Evolutionary conservation across 2,888 invertebrate genomes (phyloP), one percentile per base, ranked within the genome.

Genomic region (Scaptomyza parva): DNA sequence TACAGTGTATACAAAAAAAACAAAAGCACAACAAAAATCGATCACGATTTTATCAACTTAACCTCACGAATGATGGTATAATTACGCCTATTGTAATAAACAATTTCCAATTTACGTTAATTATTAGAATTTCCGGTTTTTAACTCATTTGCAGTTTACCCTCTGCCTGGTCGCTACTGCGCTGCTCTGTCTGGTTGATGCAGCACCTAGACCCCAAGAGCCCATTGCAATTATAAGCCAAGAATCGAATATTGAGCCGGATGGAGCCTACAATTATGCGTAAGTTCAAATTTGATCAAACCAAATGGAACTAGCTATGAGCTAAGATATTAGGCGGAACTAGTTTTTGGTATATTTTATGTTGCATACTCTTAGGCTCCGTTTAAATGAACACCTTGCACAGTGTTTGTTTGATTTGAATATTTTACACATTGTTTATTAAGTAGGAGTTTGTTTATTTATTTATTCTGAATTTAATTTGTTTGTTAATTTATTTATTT

Each of bases 251-350:
- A 94, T 95, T 76, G 94, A 94, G 83, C 94, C 95, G 1, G 95
- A 95, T 90, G 95, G 95, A 65, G 94, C 95, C 37, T 95, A 95
- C 82, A 93, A 93, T 90, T 95, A 94, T 92, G 95, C 94, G 95
- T 95, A 92, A 92, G 88, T 84, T 40, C 26, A 39, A 6, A 35
- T 2, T 3, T 20, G 3, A 12, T 8, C 1, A 12, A 7, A 2
- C 11, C 2, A 8, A 35, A 12, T 20, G 35, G 48, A 53, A 50
- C 50, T 22, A 54, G 35, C 24, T 50, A 5, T 40, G 8, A 66
- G 26, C 22, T 24, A 1, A 1, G 20, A 12, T 1, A 9, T 18
- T 14, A 14, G 43, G 18, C n/a, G 37, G 37, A 57, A 62, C 53
- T 28, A 20, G 48, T 43, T 17, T 3, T 9, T 14, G 17, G n/a